Base-by-base conservation (phyloP, 2,888 invertebrate genomes). In the Eupithecia pulchellata region DNA sequence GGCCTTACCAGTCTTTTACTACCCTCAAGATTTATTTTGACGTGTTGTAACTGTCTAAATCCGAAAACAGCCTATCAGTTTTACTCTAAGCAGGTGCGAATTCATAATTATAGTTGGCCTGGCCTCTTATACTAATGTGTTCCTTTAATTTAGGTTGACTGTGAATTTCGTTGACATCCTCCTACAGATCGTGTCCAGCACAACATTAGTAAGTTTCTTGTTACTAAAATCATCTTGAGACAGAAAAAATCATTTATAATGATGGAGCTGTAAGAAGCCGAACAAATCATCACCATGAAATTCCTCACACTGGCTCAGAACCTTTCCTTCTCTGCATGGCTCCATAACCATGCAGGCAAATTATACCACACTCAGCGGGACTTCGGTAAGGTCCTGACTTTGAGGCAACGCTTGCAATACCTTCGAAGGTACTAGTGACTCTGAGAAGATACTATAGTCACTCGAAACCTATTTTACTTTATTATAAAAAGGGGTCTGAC, bases 281-380 rank as follows among this genome's bases (percentile, higher is more conserved):
- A 61, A 32, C n/a, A 34, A 32, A 61, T 61, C 34, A 61, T 61
- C 34, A 61, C 14, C 27, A 52, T 60, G 42, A 47, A 27, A 64
- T 66, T 57, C 34, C 42, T 60, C 39, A 61, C 60, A 68, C 63
- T 72, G 71, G 74, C 68, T 58, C 39, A 66, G 64, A 14, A 30
- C 76, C 80, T 76, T 81, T 76, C 79, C 77, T 67, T 72, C 80
- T 64, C 82, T 75, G 82, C 83, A 80, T 80, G 83, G 79, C 72
- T 79, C 77, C 74, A 75, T 63, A 60, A 64, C 73, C 72, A 69
- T 76, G 73, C 78, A 86, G 84, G 87, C 89, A 91, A 91, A 91
- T 91, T 90, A 89, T 88, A 83, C 87, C 79, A 78, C 80, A 81
- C 90, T 75, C 90, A 90, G 90, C 89, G 84, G 90, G 90, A 79